These are phyloP conservation scores for Lasiurus borealis DNA, from an alignment of 2,113 vertebrate species.

Conservation along the genomic window DNA sequence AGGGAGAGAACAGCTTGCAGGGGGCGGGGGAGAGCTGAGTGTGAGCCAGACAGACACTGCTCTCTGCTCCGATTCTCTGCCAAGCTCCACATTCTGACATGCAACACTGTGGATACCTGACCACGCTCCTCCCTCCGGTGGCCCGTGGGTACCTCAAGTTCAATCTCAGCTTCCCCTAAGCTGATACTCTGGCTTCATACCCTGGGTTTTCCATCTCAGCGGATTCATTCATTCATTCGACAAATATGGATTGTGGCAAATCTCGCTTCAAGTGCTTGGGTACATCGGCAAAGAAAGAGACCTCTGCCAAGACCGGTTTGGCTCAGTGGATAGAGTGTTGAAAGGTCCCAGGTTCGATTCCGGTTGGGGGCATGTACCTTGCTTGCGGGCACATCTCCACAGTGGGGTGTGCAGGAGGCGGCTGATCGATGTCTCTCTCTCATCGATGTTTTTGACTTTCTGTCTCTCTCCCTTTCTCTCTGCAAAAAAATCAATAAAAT, in stretches of 20 bases:
- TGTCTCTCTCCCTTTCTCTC: no score
- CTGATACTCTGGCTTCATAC: neutral
- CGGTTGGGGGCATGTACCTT: no score
- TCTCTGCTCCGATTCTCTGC: neutral
- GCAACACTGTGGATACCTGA: neutral
- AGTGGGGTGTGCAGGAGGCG: no score
- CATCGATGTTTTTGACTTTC: no score
- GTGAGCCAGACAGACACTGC: neutral
- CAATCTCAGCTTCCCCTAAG: neutral
- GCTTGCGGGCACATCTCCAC: no score
- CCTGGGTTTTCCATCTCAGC: neutral
- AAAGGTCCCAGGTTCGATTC: no score
- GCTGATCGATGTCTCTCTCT: no score
- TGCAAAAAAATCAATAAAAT: no score
- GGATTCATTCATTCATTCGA: neutral
- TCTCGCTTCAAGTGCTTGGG: neutral
- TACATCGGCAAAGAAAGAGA: rapidly evolving
- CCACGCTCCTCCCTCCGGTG: neutral
- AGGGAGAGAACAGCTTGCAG: neutral
- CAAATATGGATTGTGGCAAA: neutral
- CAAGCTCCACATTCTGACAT: neutral
- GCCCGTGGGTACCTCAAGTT: neutral
- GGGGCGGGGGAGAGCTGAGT: neutral
- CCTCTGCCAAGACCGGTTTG: no score
- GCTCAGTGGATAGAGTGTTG: no score